A percentile compares a stretch with the other conserved stretches of the same genome.
Conservation (phyloP, 2,888 invertebrate species). For the Phrixothrix hirtus region DNA sequence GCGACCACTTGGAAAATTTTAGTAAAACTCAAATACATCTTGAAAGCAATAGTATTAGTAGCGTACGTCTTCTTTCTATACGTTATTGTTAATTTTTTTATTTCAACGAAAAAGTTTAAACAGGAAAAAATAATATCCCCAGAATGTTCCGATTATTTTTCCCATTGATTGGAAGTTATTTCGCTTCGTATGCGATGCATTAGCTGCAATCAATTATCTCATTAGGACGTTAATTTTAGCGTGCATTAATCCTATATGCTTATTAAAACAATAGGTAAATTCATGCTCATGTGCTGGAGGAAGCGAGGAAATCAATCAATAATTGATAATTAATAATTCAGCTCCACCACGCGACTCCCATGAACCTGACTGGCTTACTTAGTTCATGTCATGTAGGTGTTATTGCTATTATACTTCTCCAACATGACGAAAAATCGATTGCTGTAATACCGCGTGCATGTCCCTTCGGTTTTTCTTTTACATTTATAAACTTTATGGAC, state of each 20-base stretch:
- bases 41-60: no score
- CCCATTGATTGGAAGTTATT: constrained; percentile 27
- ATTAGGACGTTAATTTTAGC: constrained; percentile 47
- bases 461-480: no score
- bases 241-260: constrained; percentile 43
- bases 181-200: constrained; percentile 20
- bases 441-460: no score
- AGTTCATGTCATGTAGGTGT: background rate
- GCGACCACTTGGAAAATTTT: no score
- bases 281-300: no score
- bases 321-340: constrained; percentile 29
- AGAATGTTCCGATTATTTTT: no score
- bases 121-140: no score
- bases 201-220: constrained; percentile 46
- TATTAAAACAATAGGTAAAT: constrained; percentile 39
- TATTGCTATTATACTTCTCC: background rate
- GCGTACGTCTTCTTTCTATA: no score
- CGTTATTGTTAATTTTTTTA: no score
- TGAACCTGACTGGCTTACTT: background rate
- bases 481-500: no score
- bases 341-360: background rate
- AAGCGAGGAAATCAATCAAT: constrained; percentile 20
- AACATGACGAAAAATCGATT: background rate
- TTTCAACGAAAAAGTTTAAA: no score
- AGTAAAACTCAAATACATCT: no score